phyloP scores from a whole-genome alignment of 2,888 invertebrate species.

The Chloroclystis v-ata region DNA sequence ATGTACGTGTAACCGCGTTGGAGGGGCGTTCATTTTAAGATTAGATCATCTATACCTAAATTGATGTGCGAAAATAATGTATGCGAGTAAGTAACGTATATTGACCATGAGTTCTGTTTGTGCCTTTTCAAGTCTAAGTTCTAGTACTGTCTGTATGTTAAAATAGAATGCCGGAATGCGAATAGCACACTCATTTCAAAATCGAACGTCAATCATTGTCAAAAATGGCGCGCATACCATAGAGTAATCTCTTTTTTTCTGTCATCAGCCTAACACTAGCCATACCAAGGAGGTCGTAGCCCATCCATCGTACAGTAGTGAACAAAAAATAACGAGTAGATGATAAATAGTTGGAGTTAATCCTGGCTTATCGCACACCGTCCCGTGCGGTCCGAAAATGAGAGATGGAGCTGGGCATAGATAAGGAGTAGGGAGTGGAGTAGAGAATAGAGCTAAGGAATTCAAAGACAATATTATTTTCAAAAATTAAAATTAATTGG shows the following conservation, averaged over 20 bases:
- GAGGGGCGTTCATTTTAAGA: no score
- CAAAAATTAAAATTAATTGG: no score
- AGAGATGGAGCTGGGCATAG: conserved; percentile 65
- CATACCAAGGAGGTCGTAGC: conserved; percentile 51
- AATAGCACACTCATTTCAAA: background rate
- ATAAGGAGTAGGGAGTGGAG: conserved; percentile 56
- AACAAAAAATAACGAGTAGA: conserved; percentile 64
- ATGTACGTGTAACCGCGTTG: no score
- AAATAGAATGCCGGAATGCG: no score
- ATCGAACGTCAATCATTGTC: background rate
- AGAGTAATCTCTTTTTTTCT: conserved; percentile 22
- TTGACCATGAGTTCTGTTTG: no score
- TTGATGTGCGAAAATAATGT: no score
- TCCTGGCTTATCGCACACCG: conserved; percentile 70
- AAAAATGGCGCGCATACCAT: conserved; percentile 9
- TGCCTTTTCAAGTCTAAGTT: no score
- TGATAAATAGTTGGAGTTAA: conserved; percentile 76
- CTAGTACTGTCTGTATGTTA: no score
- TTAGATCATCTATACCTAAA: no score
- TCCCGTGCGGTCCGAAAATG: conserved; percentile 76
- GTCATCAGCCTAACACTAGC: conserved; percentile 34
- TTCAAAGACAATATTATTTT: no score
- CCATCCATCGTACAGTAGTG: conserved; percentile 60
- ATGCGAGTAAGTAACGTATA: no score
- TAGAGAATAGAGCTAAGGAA: background rate